Evolutionary conservation across 2,888 invertebrate species (phyloP).

Genomic region (Microctonus brassicae): DNA sequence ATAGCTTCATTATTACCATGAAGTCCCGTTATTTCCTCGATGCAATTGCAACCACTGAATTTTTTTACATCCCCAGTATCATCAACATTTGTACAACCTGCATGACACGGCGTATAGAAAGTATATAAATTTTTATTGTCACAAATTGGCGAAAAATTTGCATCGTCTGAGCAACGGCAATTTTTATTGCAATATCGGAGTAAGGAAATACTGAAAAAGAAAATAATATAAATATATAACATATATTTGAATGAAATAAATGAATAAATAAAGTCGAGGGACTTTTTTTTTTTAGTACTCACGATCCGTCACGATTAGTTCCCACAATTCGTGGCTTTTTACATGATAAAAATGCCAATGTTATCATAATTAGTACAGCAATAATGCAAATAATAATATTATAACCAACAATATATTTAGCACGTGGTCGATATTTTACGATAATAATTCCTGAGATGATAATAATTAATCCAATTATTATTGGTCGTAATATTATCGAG

Average conservation of each 20-base stretch:
- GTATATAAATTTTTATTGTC: conserved; percentile 72
- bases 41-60: conserved; percentile 73
- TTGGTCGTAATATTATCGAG: conserved; percentile 72
- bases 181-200: conserved; percentile 72
- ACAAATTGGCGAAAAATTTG: conserved; percentile 77
- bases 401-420: conserved; percentile 71
- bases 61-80: conserved; percentile 69
- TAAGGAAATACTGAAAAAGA: conserved; percentile 54
- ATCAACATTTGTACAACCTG: conserved; percentile 74
- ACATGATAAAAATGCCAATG: conserved; percentile 70
- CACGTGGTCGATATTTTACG: conserved; percentile 71
- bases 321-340: conserved; percentile 70
- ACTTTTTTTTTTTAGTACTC: conserved; percentile 43
- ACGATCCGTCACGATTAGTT: conserved; percentile 66
- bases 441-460: conserved; percentile 73
- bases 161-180: conserved; percentile 71
- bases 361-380: conserved; percentile 70
- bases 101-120: conserved; percentile 82
- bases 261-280: neutral
- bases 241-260: neutral
- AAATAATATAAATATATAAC: neutral
- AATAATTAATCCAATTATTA: conserved; percentile 72
- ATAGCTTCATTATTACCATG: conserved; percentile 64
- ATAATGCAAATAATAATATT: conserved; percentile 70
- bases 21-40: conserved; percentile 53